Conservation (phyloP, 2,888 invertebrate genomes). For the Heliconius sara region DNA sequence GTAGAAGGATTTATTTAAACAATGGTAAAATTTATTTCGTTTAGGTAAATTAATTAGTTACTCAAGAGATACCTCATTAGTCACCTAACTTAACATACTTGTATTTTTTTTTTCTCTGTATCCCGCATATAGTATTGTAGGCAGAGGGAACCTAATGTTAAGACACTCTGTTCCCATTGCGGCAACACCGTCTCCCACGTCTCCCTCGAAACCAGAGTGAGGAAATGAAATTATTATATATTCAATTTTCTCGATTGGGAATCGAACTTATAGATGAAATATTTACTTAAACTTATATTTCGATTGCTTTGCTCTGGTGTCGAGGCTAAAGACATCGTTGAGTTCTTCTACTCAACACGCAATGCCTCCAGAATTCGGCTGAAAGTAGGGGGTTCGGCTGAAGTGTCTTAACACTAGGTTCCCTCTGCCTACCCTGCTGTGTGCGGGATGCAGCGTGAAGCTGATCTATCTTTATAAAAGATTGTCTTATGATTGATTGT, state of each 20-base stretch:
- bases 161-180: not conserved
- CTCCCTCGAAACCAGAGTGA: not conserved
- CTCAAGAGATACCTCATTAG: not conserved
- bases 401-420: no score
- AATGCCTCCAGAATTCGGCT: no score
- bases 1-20: slow-evolving; percentile 6
- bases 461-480: no score
- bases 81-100: not conserved
- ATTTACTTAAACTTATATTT: no score
- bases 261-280: not conserved
- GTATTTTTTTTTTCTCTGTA: not conserved
- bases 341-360: no score
- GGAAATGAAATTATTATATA: not conserved
- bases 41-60: not conserved
- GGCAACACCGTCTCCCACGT: not conserved
- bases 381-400: no score
- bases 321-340: no score
- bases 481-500: no score
- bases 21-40: not conserved
- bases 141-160: not conserved
- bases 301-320: no score
- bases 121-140: not conserved
- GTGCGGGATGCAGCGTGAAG: no score
- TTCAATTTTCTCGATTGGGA: not conserved
- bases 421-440: no score